Conservation (phyloP, 2,888 invertebrate genomes). For the Abrostola tripartita region DNA sequence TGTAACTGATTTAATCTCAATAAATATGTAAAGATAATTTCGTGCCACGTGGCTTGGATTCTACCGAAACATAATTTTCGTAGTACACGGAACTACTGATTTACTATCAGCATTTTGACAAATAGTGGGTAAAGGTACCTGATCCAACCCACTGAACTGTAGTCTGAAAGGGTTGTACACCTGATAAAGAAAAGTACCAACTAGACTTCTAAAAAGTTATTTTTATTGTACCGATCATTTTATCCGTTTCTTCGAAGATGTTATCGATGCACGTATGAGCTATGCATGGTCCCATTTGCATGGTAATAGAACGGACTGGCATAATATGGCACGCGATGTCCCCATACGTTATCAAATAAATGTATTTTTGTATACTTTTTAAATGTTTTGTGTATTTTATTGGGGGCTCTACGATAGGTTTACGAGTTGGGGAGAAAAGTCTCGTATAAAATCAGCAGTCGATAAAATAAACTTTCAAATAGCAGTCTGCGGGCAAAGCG, state of each 20-base stretch:
- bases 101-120: slow-evolving; percentile 17
- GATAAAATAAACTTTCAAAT: not conserved
- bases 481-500: not conserved
- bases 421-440: slow-evolving; percentile 7
- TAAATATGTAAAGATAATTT: not conserved
- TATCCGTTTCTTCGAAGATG: slow-evolving; percentile 34
- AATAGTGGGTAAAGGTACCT: not conserved
- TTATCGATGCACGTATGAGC: slow-evolving; percentile 48
- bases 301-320: slow-evolving; percentile 48
- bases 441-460: slow-evolving; percentile 14
- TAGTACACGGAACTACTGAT: slow-evolving; percentile 30
- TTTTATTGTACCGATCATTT: slow-evolving; percentile 28
- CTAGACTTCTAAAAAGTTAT: slow-evolving; percentile 17
- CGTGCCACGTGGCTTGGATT: slow-evolving; percentile 1
- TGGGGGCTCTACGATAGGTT: slow-evolving; percentile 31
- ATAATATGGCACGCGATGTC: slow-evolving; percentile 57
- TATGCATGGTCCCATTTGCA: slow-evolving; percentile 51
- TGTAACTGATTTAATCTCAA: not conserved
- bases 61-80: slow-evolving; percentile 20
- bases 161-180: slow-evolving; percentile 23
- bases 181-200: not conserved
- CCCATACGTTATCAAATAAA: slow-evolving; percentile 46
- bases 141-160: not conserved
- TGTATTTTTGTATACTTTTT: slow-evolving; percentile 40
- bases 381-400: slow-evolving; percentile 37